These are phyloP conservation scores for Microhierax caerulescens DNA, from an alignment of 2,797 vertebrate species.

Conservation along the genomic window DNA sequence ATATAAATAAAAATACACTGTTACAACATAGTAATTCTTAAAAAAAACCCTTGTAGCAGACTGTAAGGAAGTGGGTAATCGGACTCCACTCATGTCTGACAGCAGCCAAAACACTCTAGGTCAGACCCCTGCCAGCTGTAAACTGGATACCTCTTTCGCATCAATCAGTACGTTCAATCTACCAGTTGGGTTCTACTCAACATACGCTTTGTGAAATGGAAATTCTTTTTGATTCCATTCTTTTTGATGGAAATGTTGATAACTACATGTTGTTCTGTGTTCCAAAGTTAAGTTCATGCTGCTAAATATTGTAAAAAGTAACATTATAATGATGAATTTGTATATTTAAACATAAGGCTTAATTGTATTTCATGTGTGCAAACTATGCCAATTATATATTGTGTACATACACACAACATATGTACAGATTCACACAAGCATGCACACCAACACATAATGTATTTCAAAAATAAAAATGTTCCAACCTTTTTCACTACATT, in stretches of 20 bases:
- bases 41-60: background rate
- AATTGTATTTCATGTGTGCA: background rate
- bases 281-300: background rate
- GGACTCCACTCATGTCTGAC: background rate
- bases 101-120: background rate
- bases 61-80: background rate
- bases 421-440: background rate
- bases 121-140: background rate
- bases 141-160: background rate
- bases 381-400: background rate
- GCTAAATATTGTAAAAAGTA: background rate
- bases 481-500: constrained; percentile 97
- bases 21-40: background rate
- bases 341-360: background rate
- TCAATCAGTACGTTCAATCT: background rate
- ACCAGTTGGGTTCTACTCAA: background rate
- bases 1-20: background rate
- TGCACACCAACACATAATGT: background rate
- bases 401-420: background rate
- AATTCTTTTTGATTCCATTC: no score
- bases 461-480: background rate
- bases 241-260: background rate
- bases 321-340: background rate
- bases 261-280: background rate
- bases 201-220: background rate